Base-by-base conservation (phyloP, 2,113 vertebrate species). In the Lasiurus cinereus region DNA sequence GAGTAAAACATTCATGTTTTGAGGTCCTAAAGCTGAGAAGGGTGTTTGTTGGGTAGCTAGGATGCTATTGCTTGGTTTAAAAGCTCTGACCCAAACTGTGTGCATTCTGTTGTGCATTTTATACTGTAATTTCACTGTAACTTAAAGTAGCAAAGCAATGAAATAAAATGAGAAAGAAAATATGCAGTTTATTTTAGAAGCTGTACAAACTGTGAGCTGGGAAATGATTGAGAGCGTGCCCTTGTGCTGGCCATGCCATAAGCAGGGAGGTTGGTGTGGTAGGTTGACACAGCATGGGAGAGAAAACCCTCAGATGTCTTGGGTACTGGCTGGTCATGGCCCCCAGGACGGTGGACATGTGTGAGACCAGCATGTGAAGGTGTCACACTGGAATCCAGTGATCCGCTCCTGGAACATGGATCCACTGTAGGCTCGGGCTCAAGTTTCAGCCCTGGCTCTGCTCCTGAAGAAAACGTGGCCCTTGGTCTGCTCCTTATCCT, bases 241-340 rank as follows among this genome's bases (percentile, higher is more conserved):
- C 31, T 22, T 52, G 11, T 43, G 15, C 46, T 70, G 27, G 16
- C 6, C 0, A 4, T 12, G 8, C 2, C 29, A 13, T 39, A n/a
- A 59, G n/a, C 24, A 2, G 24, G 29, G 31, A 3, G 6, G 2
- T 0, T 36, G 29, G 16, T 1, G 0, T 0, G 0, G 14, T 10
- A 59, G 43, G 74, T n/a, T 39, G 19, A 0, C 59, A 6, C 0
- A 59, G 27, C 3, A 0, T 0, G 22, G 13, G 76, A 52, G 54
- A 22, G 36, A 12, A 43, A 2, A 6, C 5, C 1, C 29, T 39
- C 67, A 18, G n/a, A 29, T 14, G 6, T 59, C 64, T n/a, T 7
- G 39, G 9, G 0, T 1, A 3, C 27, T 56, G 22, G 78, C 14
- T 31, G 12, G 3, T 21, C 10, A 1, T 4, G 64, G 50, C 48